Evolutionary conservation across 1,140 invertebrate species (phyloP).

Genomic region (Phenacoccus solenopsis): DNA sequence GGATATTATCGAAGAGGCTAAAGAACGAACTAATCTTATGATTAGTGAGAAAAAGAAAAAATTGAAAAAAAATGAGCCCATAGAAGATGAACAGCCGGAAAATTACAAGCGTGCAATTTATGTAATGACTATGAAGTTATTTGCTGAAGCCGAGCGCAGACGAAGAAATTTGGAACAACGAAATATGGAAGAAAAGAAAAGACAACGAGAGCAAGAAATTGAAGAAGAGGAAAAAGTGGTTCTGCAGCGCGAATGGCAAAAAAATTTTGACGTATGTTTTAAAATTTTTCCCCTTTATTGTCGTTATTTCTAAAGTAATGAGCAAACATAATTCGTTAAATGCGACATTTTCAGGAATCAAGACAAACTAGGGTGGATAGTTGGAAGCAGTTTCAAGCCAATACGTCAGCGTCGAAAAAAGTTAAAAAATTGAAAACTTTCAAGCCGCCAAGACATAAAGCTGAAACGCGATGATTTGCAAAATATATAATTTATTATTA

Average conservation of each 20-base stretch:
- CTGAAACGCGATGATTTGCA: conserved; percentile 68
- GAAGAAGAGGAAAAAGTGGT: conserved; percentile 81
- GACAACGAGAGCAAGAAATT: conserved; percentile 88
- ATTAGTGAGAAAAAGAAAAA: conserved; percentile 92
- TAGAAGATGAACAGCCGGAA: conserved; percentile 89
- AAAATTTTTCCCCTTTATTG: not conserved
- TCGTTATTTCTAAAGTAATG: too few relatives aligned
- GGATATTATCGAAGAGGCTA: conserved; percentile 95
- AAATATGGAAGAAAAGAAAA: conserved; percentile 86
- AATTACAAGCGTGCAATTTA: conserved; percentile 90
- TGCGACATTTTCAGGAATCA: conserved; percentile 54
- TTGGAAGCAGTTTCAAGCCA: conserved; percentile 87
- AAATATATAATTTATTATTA: not conserved
- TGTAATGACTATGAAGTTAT: conserved; percentile 96
- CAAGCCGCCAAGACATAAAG: conserved; percentile 90
- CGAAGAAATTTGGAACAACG: conserved; percentile 64
- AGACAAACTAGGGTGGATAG: conserved; percentile 85
- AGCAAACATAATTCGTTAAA: not conserved
- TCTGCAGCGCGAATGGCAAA: conserved; percentile 87
- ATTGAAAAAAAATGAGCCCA: conserved; percentile 78
- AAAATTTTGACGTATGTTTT: conserved; percentile 79
- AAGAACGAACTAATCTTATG: conserved; percentile 84
- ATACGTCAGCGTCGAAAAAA: conserved; percentile 52
- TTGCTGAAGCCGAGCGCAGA: conserved; percentile 91
- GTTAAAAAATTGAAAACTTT: conserved; percentile 64